Conservation (phyloP, 2,113 vertebrate genomes). For the Chaetorhynchus papuensis region DNA sequence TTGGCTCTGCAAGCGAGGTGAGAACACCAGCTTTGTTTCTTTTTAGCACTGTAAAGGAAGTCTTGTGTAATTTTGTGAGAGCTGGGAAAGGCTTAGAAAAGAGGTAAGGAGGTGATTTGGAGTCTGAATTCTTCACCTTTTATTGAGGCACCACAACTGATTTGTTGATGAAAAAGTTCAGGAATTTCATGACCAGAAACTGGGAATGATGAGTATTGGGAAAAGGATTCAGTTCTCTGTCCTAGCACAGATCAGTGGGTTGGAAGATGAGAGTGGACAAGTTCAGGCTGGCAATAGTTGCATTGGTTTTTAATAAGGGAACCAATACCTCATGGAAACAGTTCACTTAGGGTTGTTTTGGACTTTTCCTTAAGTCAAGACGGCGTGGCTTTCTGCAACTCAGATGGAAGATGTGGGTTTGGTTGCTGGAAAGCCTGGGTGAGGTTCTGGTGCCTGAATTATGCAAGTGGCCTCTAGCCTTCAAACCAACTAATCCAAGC, state of each 20-base stretch:
- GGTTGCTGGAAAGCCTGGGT: not conserved
- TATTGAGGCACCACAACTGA: not conserved
- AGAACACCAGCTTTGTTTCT: constrained; percentile 32
- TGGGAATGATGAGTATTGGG: not conserved
- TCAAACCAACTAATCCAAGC: not conserved
- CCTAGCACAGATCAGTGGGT: not conserved
- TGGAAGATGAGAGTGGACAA: not conserved
- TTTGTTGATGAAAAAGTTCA: not conserved
- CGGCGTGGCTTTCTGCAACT: not conserved
- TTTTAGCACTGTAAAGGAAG: constrained; percentile 11
- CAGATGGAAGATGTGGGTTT: not conserved
- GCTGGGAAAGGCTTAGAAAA: not conserved
- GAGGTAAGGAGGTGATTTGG: not conserved
- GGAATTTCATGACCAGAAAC: not conserved
- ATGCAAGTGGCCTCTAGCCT: not conserved
- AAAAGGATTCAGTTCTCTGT: not conserved
- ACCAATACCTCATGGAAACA: not conserved
- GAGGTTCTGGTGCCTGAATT: not conserved
- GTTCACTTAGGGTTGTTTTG: not conserved
- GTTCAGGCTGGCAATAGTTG: not conserved
- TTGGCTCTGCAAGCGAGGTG: not conserved
- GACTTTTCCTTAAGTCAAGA: not conserved
- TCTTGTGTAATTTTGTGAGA: not conserved
- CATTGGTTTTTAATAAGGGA: not conserved
- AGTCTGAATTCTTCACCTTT: not conserved